These are phyloP conservation scores for Cavia aperea DNA, from an alignment of 2,113 vertebrate genomes.

Conservation along the genomic window DNA sequence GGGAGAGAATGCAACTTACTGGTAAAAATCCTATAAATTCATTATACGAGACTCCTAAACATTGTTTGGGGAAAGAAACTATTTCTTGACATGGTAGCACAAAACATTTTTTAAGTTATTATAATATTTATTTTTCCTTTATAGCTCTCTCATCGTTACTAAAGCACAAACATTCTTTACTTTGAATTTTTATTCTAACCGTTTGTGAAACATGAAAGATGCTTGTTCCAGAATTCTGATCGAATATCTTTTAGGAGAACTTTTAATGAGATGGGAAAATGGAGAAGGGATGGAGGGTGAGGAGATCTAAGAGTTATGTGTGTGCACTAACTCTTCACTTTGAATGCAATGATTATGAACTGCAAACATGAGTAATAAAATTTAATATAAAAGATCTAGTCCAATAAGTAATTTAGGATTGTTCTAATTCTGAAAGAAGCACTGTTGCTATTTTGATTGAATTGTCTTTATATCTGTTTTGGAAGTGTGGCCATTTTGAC, in stretches of 20 bases:
- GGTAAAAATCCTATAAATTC: not conserved
- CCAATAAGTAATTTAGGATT: not conserved
- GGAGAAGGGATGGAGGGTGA: too few relatives aligned
- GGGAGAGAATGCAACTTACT: not conserved
- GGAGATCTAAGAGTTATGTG: too few relatives aligned
- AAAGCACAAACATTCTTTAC: not conserved
- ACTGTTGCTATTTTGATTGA: not conserved
- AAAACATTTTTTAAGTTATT: not conserved
- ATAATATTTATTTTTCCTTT: not conserved
- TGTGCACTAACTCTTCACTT: not conserved
- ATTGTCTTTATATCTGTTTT: not conserved
- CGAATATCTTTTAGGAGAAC: not conserved
- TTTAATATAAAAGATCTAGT: not conserved
- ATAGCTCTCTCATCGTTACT: not conserved
- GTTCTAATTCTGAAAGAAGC: not conserved
- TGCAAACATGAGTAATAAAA: not conserved
- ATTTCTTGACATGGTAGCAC: not conserved
- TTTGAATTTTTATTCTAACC: not conserved
- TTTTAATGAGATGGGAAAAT: too few relatives aligned
- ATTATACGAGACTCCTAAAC: not conserved
- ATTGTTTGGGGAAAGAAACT: not conserved
- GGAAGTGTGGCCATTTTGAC: not conserved
- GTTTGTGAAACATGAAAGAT: not conserved
- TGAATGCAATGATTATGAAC: not conserved
- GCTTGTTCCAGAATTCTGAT: not conserved